Percentiles rank a stretch among this genome's conserved stretches.
phyloP scores from a whole-genome alignment of 2,797 vertebrate species.

The Centroberyx gerrardi region DNA sequence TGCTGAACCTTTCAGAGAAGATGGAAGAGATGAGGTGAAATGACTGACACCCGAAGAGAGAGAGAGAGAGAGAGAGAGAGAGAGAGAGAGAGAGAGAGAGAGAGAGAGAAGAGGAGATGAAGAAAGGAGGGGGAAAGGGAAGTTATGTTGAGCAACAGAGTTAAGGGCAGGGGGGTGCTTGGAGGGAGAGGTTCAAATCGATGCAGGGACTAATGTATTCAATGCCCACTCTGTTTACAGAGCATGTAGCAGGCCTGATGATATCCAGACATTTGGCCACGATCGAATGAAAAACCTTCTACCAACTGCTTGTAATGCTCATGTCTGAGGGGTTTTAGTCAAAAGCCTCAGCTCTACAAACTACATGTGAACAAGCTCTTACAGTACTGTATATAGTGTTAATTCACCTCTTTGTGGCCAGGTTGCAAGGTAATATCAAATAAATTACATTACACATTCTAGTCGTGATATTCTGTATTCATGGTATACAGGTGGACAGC shows the following conservation, averaged over 20 bases:
- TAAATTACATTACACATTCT: not conserved
- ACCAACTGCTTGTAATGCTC: conserved; percentile 64
- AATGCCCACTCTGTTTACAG: conserved; percentile 79
- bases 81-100: conserved; percentile 1
- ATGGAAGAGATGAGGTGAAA: not conserved
- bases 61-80: conserved; percentile 9
- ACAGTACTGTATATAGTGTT: not conserved
- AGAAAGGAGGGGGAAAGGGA: not conserved
- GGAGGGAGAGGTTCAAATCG: conserved; percentile 69
- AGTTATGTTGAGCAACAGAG: conserved; percentile 45
- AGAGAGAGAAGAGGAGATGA: not conserved
- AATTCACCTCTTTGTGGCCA: not conserved
- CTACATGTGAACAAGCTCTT: conserved; percentile 10
- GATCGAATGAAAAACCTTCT: conserved; percentile 81
- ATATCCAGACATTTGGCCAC: conserved; percentile 82
- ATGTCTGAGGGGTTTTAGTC: conserved; percentile 51
- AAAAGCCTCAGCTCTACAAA: conserved; percentile 31
- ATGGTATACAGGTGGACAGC: no score
- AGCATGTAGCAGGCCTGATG: conserved; percentile 75
- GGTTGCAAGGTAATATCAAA: not conserved
- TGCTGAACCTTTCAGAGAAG: not conserved
- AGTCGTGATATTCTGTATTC: no score
- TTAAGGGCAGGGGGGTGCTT: conserved; percentile 49
- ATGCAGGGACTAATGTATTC: conserved; percentile 75
- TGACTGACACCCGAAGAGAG: conserved; percentile 35